Evolutionary conservation across 2,888 invertebrate genomes (phyloP), one percentile per base, ranked within the genome.

Genomic region (Meiosimyza platycephala): DNA sequence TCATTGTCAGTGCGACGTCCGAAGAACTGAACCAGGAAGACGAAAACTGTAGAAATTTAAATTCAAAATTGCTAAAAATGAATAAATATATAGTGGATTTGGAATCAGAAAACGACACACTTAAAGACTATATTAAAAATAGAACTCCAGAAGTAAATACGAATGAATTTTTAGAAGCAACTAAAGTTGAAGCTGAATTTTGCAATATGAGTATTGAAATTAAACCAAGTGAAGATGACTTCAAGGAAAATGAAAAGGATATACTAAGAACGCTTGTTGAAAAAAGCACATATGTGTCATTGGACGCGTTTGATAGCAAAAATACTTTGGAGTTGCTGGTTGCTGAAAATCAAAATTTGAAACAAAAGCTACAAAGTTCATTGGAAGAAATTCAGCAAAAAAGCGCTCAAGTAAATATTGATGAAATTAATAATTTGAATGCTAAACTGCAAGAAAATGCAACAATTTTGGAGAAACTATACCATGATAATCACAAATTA

Each of bases 381-480:
- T n/a, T 62, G 2, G 40, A 4, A 33, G 28, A 15, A 5, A 2
- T 62, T 13, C 13, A 62, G 47, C 62, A 15, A 33, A 47, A 16
- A 40, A 40, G 11, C 9, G 4, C 11, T 28, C 2, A 28, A 16
- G 15, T 11, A 16, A 66, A 52, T n/a, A 13, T 33, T 16, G n/a
- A 22, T n/a, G 33, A 67, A 22, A 47, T 48, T 54, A 54, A n/a
- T 54, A 57, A 33, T 12, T 54, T 54, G 15, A 9, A 63, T 5
- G 4, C 16, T 13, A 40, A 12, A 12, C 51, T 70, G 15, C 50
- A 73, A 48, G 12, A 51, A 69, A 74, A 51, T 28, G 40, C 33
- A 63, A 57, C n/a, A 9, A 4, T 47, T 15, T 57, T 28, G 13
- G 60, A 65, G 1, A 51, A 12, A 48, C 47, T 69, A 50, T 51